These are phyloP conservation scores for Heteractis magnifica DNA, from an alignment of 92 coral and sea anemone genomes.

Conservation along the genomic window DNA sequence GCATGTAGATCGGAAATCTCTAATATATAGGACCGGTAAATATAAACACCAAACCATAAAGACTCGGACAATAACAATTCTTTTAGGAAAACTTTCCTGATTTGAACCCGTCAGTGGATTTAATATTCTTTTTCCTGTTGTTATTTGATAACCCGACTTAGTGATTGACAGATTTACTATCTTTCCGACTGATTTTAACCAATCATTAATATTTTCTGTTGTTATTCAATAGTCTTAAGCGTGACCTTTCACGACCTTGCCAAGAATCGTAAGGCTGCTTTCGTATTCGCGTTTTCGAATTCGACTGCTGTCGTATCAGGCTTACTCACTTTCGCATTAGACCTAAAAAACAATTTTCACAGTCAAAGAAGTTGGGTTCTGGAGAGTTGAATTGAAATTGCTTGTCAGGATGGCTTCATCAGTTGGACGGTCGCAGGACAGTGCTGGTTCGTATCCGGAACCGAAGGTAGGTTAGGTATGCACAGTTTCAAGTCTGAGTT, in stretches of 20 bases:
- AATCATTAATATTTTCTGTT: constrained; percentile 2
- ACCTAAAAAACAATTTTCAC: background rate
- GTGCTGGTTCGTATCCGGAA: background rate
- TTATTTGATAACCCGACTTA: background rate
- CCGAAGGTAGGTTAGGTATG: background rate
- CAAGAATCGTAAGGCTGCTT: constrained; percentile 7
- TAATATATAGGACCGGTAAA: too few species aligned
- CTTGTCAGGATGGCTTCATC: background rate
- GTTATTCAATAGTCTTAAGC: background rate
- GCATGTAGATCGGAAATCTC: too few species aligned
- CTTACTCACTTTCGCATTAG: constrained; percentile 3
- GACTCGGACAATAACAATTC: too few species aligned
- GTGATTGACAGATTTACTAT: constrained; percentile 18
- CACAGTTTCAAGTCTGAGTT: background rate
- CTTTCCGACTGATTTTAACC: constrained; percentile 7
- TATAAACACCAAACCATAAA: too few species aligned
- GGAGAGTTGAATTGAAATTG: background rate
- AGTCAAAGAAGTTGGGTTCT: background rate
- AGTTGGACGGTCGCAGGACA: background rate
- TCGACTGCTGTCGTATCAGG: constrained; percentile 27
- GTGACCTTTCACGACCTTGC: constrained; percentile 10
- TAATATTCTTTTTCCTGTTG: constrained; percentile 5
- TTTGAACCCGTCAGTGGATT: too few species aligned
- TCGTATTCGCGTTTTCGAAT: constrained; percentile 39
- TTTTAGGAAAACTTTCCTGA: too few species aligned